A percentile compares a stretch with the other conserved stretches of the same genome.
Evolutionary conservation across 2,888 invertebrate species (phyloP).

Genomic region (Chydorus sphaericus): DNA sequence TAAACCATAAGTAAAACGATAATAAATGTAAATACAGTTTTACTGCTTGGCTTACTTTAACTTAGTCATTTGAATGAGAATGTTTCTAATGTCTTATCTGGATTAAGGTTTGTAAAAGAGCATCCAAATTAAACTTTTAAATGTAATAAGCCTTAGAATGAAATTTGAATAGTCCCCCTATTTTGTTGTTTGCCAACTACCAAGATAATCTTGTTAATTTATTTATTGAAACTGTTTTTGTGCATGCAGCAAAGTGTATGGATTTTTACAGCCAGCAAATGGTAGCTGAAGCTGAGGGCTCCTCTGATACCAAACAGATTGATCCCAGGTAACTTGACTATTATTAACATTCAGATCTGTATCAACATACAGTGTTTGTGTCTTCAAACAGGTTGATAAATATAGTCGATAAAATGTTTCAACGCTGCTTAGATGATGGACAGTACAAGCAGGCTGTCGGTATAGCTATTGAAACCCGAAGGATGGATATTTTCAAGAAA

Average conservation of each 20-base stretch:
- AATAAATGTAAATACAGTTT: too few species aligned
- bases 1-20: too few species aligned
- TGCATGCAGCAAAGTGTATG: slow-evolving; percentile 71
- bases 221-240: slow-evolving; percentile 17
- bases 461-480: slow-evolving; percentile 83
- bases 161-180: too few species aligned
- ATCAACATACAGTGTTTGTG: neutral
- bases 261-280: slow-evolving; percentile 88
- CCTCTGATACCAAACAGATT: slow-evolving; percentile 40
- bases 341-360: neutral
- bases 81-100: too few species aligned
- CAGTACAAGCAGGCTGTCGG: slow-evolving; percentile 93
- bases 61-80: too few species aligned
- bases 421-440: slow-evolving; percentile 82
- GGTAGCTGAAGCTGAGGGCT: slow-evolving; percentile 46
- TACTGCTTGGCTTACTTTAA: too few species aligned
- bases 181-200: too few species aligned
- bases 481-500: slow-evolving; percentile 91
- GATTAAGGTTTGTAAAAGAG: too few species aligned
- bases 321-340: slow-evolving; percentile 42
- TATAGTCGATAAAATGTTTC: slow-evolving; percentile 95
- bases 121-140: too few species aligned
- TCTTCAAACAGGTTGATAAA: slow-evolving; percentile 46
- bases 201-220: slow-evolving; percentile 2
- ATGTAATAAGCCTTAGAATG: too few species aligned